Percentiles rank a stretch among this genome's conserved stretches.
Evolutionary conservation across 2,113 vertebrate genomes (phyloP).

Genomic region (Numenius arquata): DNA sequence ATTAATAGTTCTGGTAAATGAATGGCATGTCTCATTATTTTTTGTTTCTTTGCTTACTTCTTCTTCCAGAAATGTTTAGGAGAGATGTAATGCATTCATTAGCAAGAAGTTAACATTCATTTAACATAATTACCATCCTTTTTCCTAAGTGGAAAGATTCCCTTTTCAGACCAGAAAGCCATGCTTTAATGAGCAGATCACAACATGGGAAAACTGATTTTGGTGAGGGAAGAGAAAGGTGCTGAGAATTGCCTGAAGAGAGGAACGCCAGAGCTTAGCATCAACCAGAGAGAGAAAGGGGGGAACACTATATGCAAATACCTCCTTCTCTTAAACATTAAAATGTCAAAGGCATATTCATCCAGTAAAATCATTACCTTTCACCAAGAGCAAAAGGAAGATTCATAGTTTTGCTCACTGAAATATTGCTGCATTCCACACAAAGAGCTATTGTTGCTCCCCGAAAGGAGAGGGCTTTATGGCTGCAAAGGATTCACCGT

Average conservation of each 20-base stretch:
- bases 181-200: background rate
- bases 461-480: background rate
- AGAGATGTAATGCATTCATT: conserved; percentile 54
- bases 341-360: background rate
- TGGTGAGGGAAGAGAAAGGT: background rate
- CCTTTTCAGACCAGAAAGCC: conserved; percentile 20
- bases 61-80: conserved; percentile 49
- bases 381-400: conserved; percentile 11
- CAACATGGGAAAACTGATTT: background rate
- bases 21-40: conserved; percentile 37
- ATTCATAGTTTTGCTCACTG: background rate
- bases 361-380: conserved; percentile 27
- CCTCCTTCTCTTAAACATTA: background rate
- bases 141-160: conserved; percentile 29
- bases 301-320: background rate
- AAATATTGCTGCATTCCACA: background rate
- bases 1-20: conserved; percentile 49
- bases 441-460: conserved; percentile 5
- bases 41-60: conserved; percentile 43
- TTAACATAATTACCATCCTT: conserved; percentile 46
- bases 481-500: background rate
- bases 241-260: background rate
- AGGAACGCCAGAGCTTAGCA: background rate
- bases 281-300: background rate
- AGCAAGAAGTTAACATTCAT: conserved; percentile 48